These are phyloP conservation scores for Alfaro cultratus DNA, from an alignment of 2,797 vertebrate species.

Conservation along the genomic window DNA sequence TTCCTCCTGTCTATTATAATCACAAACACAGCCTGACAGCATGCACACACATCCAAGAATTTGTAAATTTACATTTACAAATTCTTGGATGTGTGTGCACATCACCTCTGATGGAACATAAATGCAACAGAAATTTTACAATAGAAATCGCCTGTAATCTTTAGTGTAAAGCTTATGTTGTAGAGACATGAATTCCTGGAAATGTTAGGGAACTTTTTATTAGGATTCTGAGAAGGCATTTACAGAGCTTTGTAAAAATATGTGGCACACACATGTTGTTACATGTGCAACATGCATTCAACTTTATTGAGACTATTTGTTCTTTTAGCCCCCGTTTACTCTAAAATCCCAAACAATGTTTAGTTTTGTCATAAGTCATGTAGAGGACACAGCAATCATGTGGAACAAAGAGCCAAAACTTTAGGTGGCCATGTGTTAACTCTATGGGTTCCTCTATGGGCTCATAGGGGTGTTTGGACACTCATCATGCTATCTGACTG, in stretches of 20 bases:
- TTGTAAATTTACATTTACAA: not conserved
- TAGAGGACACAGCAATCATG: not conserved
- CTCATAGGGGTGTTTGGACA: not conserved
- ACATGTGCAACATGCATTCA: not conserved
- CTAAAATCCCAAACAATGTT: not conserved
- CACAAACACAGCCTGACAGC: conserved; percentile 63
- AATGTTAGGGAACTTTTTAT: not conserved
- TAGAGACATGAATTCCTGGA: not conserved
- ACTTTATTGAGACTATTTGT: not conserved
- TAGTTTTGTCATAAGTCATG: not conserved
- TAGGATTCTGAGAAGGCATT: not conserved
- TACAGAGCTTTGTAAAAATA: not conserved
- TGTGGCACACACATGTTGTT: not conserved
- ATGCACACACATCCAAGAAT: conserved; percentile 23
- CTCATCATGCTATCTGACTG: not conserved
- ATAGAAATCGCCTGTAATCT: not conserved
- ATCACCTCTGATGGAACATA: not conserved
- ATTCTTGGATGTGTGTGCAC: no score
- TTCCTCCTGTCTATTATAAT: conserved; percentile 75
- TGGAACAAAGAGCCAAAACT: not conserved
- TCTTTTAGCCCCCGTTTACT: not conserved
- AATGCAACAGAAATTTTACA: not conserved
- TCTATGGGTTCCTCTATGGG: not conserved
- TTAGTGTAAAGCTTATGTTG: not conserved
- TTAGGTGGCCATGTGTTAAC: not conserved